These are phyloP conservation scores for Calidris pygmaea DNA, from an alignment of 2,113 vertebrate genomes.

Conservation along the genomic window DNA sequence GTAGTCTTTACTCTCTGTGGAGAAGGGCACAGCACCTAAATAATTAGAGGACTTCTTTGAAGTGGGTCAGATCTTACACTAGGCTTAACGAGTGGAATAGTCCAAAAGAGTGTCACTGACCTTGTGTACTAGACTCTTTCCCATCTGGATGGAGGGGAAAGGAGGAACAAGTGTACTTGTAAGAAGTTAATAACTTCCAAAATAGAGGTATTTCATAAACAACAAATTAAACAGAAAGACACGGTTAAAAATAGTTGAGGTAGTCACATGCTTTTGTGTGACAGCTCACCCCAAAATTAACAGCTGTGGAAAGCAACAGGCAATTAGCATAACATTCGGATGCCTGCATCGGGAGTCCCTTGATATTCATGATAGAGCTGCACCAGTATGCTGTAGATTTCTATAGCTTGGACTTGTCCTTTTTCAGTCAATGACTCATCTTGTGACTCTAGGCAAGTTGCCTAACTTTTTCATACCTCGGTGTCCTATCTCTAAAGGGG, in stretches of 20 bases:
- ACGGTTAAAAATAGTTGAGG: background rate
- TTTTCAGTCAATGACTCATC: slow-evolving; percentile 15
- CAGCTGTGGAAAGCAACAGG: background rate
- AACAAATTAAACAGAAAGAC: background rate
- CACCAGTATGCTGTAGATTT: background rate
- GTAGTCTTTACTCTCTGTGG: background rate
- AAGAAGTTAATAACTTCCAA: background rate
- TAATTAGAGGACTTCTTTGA: background rate
- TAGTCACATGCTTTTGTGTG: background rate
- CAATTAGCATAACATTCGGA: background rate
- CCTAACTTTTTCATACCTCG: slow-evolving; percentile 22
- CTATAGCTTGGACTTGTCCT: background rate
- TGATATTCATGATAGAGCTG: background rate
- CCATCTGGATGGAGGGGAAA: background rate
- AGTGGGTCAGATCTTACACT: background rate
- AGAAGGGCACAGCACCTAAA: background rate
- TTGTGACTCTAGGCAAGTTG: background rate
- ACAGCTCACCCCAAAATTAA: background rate
- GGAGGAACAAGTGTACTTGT: background rate
- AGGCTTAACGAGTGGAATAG: background rate
- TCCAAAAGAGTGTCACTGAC: background rate
- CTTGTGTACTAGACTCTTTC: background rate
- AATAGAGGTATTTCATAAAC: background rate
- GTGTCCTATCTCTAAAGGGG: background rate
- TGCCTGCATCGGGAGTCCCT: background rate